These are phyloP conservation scores for Synanthedon andrenaeformis DNA, from an alignment of 2,888 invertebrate species.

Conservation along the genomic window DNA sequence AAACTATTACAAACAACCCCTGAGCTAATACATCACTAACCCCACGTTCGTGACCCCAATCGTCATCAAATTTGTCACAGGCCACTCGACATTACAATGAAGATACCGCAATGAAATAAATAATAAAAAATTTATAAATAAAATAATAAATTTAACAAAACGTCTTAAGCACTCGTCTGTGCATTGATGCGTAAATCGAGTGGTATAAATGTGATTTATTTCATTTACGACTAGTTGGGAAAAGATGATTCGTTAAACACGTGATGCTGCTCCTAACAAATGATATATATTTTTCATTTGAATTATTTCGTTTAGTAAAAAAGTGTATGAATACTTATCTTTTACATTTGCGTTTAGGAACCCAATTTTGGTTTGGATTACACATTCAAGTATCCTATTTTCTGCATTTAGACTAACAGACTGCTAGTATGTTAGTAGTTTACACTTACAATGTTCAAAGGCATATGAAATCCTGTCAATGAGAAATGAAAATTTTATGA, in stretches of 20 bases:
- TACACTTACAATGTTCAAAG: too few species aligned
- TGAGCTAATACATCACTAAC: conserved; percentile 53
- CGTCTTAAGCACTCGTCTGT: conserved; percentile 66
- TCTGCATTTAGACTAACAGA: too few species aligned
- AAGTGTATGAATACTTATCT: too few species aligned
- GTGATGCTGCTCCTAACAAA: conserved; percentile 7
- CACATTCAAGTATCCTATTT: too few species aligned
- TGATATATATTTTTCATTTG: too few species aligned
- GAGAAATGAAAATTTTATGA: too few species aligned
- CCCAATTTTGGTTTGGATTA: too few species aligned
- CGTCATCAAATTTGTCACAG: conserved; percentile 70
- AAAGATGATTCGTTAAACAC: conserved; percentile 60
- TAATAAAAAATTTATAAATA: conserved; percentile 60
- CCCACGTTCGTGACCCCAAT: conserved; percentile 56
- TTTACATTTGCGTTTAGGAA: too few species aligned
- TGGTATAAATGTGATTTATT: conserved; percentile 68
- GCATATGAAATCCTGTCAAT: too few species aligned
- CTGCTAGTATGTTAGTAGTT: too few species aligned
- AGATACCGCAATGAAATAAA: conserved; percentile 47
- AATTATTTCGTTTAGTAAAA: too few species aligned
- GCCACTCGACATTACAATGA: conserved; percentile 60
- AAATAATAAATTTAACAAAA: conserved; percentile 71
- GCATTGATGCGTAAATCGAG: conserved; percentile 52
- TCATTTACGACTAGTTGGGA: conserved; percentile 34
- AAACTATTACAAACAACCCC: conserved; percentile 58